These are phyloP conservation scores for Wasmannia auropunctata DNA, from an alignment of 1,140 invertebrate genomes.

Conservation along the genomic window DNA sequence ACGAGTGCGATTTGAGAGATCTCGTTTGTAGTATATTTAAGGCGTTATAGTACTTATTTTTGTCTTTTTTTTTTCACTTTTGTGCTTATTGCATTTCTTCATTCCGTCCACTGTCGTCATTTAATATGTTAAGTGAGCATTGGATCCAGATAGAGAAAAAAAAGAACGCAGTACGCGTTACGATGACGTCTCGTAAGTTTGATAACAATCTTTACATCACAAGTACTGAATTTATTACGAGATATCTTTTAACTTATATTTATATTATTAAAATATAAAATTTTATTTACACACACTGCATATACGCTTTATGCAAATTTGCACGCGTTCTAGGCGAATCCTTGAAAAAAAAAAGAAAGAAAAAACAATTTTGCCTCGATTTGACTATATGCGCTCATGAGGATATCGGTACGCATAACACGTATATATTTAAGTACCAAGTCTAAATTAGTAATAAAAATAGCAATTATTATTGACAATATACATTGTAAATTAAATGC, in stretches of 20 bases:
- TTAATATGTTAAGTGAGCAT: slow-evolving; percentile 65
- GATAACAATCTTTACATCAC: slow-evolving; percentile 9
- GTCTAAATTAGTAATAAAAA: slow-evolving; percentile 50
- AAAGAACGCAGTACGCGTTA: not conserved
- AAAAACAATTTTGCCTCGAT: not conserved
- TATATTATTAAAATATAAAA: slow-evolving; percentile 20
- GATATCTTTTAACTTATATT: slow-evolving; percentile 1
- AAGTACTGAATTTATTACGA: not conserved
- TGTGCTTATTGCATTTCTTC: slow-evolving; percentile 63
- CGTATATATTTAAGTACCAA: slow-evolving; percentile 43
- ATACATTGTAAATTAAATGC: slow-evolving; percentile 61
- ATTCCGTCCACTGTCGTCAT: slow-evolving; percentile 70
- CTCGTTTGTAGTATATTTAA: slow-evolving; percentile 50
- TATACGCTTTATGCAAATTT: not conserved
- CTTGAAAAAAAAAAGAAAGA: no score
- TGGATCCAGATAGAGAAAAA: slow-evolving; percentile 68
- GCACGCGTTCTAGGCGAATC: not conserved
- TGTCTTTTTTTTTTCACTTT: slow-evolving; percentile 20
- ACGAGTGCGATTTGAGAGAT: slow-evolving; percentile 54
- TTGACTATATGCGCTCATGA: slow-evolving; percentile 3
- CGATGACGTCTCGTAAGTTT: not conserved
- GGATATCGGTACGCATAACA: not conserved
- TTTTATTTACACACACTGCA: not conserved
- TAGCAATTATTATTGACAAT: slow-evolving; percentile 62
- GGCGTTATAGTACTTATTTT: slow-evolving; percentile 21